Evolutionary conservation across 2,113 vertebrate genomes (phyloP).

Genomic region (Elephas maximus): DNA sequence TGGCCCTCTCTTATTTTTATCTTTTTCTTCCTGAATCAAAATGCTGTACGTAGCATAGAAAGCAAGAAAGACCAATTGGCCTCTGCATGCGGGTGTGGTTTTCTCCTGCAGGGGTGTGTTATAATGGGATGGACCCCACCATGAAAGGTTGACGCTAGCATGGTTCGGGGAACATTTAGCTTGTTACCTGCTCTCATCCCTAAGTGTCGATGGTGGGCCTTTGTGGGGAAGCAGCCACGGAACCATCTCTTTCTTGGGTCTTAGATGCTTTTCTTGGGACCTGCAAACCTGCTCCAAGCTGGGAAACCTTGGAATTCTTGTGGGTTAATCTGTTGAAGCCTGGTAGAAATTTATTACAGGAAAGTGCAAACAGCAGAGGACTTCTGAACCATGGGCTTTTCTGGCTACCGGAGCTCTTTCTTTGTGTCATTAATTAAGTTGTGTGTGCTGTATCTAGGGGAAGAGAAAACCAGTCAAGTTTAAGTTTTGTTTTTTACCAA

Average conservation of each 20-base stretch:
- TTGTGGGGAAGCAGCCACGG: not conserved
- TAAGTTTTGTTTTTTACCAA: conserved; percentile 37
- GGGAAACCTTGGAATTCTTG: not conserved
- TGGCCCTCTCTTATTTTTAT: not conserved
- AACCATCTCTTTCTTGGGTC: not conserved
- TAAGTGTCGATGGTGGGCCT: not conserved
- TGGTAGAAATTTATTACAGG: not conserved
- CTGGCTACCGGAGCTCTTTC: not conserved
- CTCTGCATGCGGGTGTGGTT: not conserved
- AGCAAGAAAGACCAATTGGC: not conserved
- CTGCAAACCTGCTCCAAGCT: not conserved
- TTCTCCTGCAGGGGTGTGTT: not conserved
- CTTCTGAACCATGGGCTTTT: not conserved
- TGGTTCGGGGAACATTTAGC: not conserved
- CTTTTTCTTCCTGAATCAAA: not conserved
- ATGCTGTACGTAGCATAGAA: not conserved
- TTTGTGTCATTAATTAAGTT: not conserved
- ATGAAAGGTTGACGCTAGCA: not conserved
- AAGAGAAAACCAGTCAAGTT: not conserved
- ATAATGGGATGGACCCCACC: accelerated
- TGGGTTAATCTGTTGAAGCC: not conserved
- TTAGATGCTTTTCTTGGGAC: not conserved
- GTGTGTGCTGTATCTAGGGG: not conserved
- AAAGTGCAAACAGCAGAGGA: not conserved
- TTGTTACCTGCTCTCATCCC: not conserved